phyloP scores from a whole-genome alignment of 2,888 invertebrate species.

The Ypsolopha sequella region DNA sequence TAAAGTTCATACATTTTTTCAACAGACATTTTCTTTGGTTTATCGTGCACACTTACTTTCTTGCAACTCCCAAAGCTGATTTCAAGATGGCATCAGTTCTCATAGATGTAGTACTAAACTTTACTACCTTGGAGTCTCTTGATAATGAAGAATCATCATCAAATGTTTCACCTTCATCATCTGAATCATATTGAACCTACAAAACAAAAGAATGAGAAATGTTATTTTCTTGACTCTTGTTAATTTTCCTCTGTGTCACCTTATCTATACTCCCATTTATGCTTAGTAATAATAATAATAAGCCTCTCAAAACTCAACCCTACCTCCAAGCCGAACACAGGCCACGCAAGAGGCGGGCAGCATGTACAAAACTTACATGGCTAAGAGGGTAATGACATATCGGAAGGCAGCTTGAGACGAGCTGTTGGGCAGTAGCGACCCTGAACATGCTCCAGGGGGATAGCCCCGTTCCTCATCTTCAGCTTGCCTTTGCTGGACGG shows the following conservation, averaged over 20 bases:
- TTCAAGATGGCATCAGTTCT: slow-evolving; percentile 80
- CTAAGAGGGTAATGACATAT: too few relatives aligned
- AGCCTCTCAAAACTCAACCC: too few relatives aligned
- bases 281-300: too few relatives aligned
- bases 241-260: not conserved
- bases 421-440: too few relatives aligned
- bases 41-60: slow-evolving; percentile 70
- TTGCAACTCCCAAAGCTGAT: slow-evolving; percentile 75
- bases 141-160: slow-evolving; percentile 60
- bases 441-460: too few relatives aligned
- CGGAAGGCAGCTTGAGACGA: too few relatives aligned
- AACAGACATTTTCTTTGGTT: not conserved
- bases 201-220: slow-evolving; percentile 16
- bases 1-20: not conserved
- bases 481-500: too few relatives aligned
- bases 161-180: slow-evolving; percentile 56
- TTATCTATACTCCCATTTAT: not conserved
- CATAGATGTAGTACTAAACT: slow-evolving; percentile 74
- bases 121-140: slow-evolving; percentile 75
- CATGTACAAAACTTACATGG: too few relatives aligned
- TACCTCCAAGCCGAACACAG: too few relatives aligned
- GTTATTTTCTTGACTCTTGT: not conserved
- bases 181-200: slow-evolving; percentile 62
- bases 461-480: too few relatives aligned
- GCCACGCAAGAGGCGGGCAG: too few relatives aligned